phyloP scores from a whole-genome alignment of 2,888 invertebrate species.

The Criorhina ranunculi region DNA sequence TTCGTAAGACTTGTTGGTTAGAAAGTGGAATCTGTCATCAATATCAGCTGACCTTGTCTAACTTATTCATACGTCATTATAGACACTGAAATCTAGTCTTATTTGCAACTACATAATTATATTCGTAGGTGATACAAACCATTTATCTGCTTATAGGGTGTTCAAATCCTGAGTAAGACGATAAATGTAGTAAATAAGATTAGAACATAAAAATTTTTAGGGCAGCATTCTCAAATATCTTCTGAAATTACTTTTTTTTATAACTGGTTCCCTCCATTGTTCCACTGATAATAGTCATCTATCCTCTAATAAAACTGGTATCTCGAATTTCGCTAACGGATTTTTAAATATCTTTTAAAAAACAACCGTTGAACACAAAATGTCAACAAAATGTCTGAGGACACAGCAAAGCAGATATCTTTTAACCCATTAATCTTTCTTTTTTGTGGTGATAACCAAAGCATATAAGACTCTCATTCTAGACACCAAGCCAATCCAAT shows the following conservation, averaged over 20 bases:
- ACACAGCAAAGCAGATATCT: slow-evolving; percentile 23
- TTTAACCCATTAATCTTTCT: slow-evolving; percentile 40
- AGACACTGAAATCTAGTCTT: too few species aligned
- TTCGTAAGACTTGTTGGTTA: too few species aligned
- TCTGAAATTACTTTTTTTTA: not conserved
- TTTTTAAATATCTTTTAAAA: slow-evolving; percentile 16
- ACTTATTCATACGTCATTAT: too few species aligned
- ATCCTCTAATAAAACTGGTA: slow-evolving; percentile 14
- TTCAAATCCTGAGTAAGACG: not conserved
- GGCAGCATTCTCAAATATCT: not conserved
- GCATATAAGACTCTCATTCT: slow-evolving; percentile 15
- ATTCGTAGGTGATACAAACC: too few species aligned
- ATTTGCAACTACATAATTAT: too few species aligned
- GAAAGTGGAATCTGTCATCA: too few species aligned
- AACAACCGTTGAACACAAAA: slow-evolving; percentile 28
- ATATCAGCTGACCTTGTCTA: too few species aligned
- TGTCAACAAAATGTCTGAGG: slow-evolving; percentile 18
- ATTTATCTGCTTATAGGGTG: not conserved
- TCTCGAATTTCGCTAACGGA: slow-evolving; percentile 20
- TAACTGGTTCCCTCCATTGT: not conserved
- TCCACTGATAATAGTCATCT: slow-evolving; percentile 23
- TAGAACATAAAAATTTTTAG: not conserved
- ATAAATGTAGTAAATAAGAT: not conserved
- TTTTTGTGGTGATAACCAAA: slow-evolving; percentile 17
- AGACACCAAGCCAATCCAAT: slow-evolving; percentile 33